Conservation (phyloP, 2,888 invertebrate species). For the Cataglyphis rosenhaueri region DNA sequence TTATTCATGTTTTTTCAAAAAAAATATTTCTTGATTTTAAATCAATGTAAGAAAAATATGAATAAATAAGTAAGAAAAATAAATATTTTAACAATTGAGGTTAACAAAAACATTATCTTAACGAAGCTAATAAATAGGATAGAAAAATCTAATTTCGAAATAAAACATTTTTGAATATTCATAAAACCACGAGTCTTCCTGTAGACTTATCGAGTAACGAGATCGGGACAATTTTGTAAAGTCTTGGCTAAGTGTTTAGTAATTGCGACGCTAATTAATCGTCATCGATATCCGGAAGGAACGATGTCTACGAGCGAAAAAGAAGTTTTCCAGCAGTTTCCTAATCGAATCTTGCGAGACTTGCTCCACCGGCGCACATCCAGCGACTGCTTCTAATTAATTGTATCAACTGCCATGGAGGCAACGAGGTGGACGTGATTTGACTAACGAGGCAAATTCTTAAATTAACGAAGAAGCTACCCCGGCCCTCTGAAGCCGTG, state of each 20-base stretch:
- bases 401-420: constrained; percentile 81
- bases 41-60: not conserved
- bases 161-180: not conserved
- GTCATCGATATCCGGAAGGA: constrained; percentile 78
- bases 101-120: not conserved
- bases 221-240: not conserved
- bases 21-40: not conserved
- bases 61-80: too few species aligned
- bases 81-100: not conserved
- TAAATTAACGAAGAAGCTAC: constrained; percentile 79
- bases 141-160: not conserved
- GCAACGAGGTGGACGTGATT: constrained; percentile 82
- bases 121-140: not conserved
- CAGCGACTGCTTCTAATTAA: constrained; percentile 79
- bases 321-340: constrained; percentile 54
- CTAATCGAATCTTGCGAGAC: constrained; percentile 75
- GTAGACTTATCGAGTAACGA: not conserved
- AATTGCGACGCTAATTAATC: constrained; percentile 64
- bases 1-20: not conserved
- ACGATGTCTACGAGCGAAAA: constrained; percentile 59
- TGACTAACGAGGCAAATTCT: constrained; percentile 85
- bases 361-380: constrained; percentile 58
- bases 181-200: not conserved
- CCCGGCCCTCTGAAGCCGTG: constrained; percentile 27
- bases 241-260: constrained; percentile 9